Evolutionary conservation across 2,888 invertebrate genomes (phyloP).

Genomic region (Rhagium mordax): DNA sequence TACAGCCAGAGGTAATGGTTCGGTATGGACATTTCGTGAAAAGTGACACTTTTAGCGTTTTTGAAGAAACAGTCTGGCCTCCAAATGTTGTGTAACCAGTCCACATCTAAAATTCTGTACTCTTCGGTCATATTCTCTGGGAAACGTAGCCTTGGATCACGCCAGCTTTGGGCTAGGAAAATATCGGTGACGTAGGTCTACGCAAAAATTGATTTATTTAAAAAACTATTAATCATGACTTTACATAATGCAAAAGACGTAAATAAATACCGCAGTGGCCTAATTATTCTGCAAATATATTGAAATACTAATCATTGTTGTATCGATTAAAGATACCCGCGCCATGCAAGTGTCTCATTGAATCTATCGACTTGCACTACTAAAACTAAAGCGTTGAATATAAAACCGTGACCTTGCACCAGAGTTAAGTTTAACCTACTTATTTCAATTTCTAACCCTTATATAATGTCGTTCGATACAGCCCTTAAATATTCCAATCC

Average conservation of each 20-base stretch:
- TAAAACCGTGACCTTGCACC: not conserved
- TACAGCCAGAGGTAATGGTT: slow-evolving; percentile 94
- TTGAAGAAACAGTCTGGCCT: slow-evolving; percentile 95
- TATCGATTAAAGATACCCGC: slow-evolving; percentile 23
- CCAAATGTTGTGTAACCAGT: slow-evolving; percentile 93
- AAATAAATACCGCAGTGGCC: too few relatives aligned
- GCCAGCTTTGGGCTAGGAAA: slow-evolving; percentile 94
- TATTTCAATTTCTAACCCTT: not conserved
- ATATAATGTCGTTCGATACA: too few relatives aligned
- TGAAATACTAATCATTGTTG: too few relatives aligned
- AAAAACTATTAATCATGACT: not conserved
- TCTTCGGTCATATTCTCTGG: slow-evolving; percentile 97
- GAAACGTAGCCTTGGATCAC: slow-evolving; percentile 88
- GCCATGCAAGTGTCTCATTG: not conserved
- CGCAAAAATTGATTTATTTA: not conserved
- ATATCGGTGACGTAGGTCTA: slow-evolving; percentile 95
- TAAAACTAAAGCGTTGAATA: not conserved
- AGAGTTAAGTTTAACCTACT: not conserved
- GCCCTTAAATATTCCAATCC: too few relatives aligned
- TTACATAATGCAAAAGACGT: not conserved
- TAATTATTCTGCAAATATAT: too few relatives aligned
- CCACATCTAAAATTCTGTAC: slow-evolving; percentile 90
- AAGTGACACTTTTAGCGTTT: slow-evolving; percentile 93
- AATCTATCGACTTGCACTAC: not conserved
- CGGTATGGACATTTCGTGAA: slow-evolving; percentile 95